These are phyloP conservation scores for Dicyrtoma fusca DNA, from an alignment of 2,888 invertebrate genomes.

Conservation along the genomic window DNA sequence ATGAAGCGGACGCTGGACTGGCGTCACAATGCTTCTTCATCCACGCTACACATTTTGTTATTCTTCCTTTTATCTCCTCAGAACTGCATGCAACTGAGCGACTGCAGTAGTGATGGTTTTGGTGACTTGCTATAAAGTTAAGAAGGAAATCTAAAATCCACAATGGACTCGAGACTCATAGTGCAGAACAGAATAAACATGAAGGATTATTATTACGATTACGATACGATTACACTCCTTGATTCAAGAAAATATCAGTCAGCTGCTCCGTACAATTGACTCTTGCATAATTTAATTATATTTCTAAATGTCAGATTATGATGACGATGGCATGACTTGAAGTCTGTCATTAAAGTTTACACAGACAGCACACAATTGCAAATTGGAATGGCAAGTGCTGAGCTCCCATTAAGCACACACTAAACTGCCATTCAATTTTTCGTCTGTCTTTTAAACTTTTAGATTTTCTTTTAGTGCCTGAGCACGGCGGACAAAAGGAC, in stretches of 20 bases:
- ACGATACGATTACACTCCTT: no score
- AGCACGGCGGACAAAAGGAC: no score
- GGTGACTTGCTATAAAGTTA: no score
- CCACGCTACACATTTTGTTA: no score
- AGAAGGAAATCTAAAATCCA: neutral
- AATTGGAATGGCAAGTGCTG: neutral
- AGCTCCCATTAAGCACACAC: neutral
- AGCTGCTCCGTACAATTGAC: neutral
- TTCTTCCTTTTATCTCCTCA: no score
- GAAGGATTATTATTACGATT: neutral
- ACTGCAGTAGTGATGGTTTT: no score
- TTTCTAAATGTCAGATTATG: constrained; percentile 17
- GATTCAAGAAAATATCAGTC: neutral
- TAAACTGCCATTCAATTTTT: no score
- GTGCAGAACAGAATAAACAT: neutral
- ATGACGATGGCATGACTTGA: neutral
- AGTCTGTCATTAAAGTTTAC: neutral
- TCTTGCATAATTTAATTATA: constrained; percentile 24
- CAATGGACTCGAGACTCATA: neutral
- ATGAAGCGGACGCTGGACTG: no score
- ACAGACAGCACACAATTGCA: neutral
- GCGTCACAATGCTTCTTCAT: no score
- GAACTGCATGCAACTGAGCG: no score
- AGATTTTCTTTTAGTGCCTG: no score
- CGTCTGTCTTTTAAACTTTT: neutral